Evolutionary conservation across 2,113 vertebrate species (phyloP).

Genomic region (Caranx melampygus): DNA sequence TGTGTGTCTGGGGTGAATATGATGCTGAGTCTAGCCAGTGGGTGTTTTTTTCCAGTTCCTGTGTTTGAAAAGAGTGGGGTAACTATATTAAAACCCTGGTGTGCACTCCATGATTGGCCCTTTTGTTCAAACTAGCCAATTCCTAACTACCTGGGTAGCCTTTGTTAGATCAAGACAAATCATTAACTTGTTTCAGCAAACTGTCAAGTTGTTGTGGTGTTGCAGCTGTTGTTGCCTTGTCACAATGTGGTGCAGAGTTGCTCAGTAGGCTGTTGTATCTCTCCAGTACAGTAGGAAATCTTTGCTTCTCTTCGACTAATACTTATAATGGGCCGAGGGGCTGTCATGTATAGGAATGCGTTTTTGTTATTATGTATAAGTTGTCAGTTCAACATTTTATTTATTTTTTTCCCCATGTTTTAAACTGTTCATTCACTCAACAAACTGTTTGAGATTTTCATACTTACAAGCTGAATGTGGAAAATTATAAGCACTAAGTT

Average conservation of each 20-base stretch:
- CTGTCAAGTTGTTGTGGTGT: constrained; percentile 18
- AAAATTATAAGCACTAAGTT: constrained; percentile 29
- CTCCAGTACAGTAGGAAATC: constrained; percentile 12
- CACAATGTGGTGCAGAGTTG: not conserved
- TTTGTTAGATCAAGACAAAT: constrained; percentile 22
- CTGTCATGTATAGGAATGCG: constrained; percentile 10
- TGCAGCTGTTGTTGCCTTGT: constrained; percentile 29
- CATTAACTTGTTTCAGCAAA: constrained; percentile 20
- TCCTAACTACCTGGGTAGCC: not conserved
- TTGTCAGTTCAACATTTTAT: constrained; percentile 59
- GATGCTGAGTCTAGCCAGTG: not conserved
- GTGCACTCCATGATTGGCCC: constrained; percentile 31
- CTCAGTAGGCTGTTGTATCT: not conserved
- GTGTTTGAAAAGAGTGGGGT: not conserved
- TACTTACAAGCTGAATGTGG: constrained; percentile 25
- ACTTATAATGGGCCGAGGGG: not conserved
- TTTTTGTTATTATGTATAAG: constrained; percentile 70
- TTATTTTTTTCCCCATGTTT: constrained; percentile 63
- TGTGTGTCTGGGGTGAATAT: constrained; percentile 2
- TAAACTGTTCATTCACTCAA: constrained; percentile 30
- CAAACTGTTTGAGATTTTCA: constrained; percentile 7
- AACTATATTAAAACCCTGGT: constrained; percentile 22
- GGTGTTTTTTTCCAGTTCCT: constrained; percentile 8
- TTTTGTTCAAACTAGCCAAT: constrained; percentile 26
- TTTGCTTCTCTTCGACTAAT: not conserved